These are phyloP conservation scores for Halcyon malimbica DNA, from an alignment of 2,113 vertebrate species.

Conservation along the genomic window DNA sequence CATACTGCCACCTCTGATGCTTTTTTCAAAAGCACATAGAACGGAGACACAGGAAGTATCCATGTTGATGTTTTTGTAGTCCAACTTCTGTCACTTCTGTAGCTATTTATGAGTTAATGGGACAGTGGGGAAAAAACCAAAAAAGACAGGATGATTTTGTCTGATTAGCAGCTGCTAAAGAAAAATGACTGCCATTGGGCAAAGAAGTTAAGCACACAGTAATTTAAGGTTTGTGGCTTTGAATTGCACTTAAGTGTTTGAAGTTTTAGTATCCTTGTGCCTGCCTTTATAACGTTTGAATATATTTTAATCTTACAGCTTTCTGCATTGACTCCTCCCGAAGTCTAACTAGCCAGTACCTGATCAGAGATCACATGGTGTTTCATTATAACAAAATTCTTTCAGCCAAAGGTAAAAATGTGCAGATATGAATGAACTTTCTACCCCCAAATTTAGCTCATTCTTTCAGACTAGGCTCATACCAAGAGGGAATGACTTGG, in stretches of 20 bases:
- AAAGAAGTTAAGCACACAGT: background rate
- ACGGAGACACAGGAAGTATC: background rate
- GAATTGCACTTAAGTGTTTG: background rate
- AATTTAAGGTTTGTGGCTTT: background rate
- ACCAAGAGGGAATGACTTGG: background rate
- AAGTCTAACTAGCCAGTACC: conserved; percentile 80
- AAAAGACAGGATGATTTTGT: background rate
- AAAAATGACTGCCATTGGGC: background rate
- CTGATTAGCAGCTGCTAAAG: background rate
- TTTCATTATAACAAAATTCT: conserved; percentile 94
- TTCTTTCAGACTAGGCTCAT: background rate
- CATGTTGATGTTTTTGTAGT: background rate
- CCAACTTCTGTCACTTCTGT: background rate
- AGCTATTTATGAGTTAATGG: background rate
- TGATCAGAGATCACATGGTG: conserved; percentile 91
- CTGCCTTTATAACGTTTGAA: conserved; percentile 30
- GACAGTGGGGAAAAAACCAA: background rate
- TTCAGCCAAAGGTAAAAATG: conserved; percentile 90
- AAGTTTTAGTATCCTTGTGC: background rate
- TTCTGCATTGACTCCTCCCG: conserved; percentile 82
- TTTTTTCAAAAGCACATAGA: background rate
- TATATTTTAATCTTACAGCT: conserved; percentile 75
- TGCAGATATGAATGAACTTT: conserved; percentile 27
- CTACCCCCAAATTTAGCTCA: background rate
- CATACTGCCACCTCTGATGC: background rate